Conservation (phyloP, 2,888 invertebrate genomes). For the Piscicola geometra region DNA sequence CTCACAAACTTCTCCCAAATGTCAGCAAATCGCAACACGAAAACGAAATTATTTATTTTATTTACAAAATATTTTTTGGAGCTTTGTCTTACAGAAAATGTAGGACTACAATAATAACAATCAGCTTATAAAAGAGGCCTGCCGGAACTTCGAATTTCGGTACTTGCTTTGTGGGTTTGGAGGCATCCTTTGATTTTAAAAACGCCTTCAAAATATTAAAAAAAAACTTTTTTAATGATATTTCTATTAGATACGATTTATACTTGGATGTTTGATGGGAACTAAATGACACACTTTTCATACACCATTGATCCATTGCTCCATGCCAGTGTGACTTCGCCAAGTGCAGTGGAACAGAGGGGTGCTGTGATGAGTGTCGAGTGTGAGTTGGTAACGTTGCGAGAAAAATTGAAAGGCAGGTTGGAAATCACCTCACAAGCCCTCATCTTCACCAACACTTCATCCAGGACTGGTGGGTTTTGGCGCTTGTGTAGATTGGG, state of each 20-base stretch:
- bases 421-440: conserved; percentile 64
- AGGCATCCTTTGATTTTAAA: too few relatives aligned
- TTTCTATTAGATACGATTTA: background rate
- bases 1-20: too few relatives aligned
- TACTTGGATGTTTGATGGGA: background rate
- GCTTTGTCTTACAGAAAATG: too few relatives aligned
- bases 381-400: conserved; percentile 63
- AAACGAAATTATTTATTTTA: too few relatives aligned
- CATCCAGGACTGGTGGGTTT: conserved; percentile 56
- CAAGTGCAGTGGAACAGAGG: conserved; percentile 1
- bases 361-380: conserved; percentile 60
- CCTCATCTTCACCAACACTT: conserved; percentile 63
- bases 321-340: conserved; percentile 22
- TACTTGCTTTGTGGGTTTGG: too few relatives aligned
- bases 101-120: too few relatives aligned
- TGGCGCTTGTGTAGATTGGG: too few relatives aligned
- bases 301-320: background rate
- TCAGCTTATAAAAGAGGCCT: too few relatives aligned
- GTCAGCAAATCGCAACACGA: too few relatives aligned
- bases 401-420: conserved; percentile 62
- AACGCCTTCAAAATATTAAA: too few relatives aligned
- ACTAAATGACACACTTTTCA: background rate
- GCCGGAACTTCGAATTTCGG: too few relatives aligned
- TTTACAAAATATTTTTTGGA: too few relatives aligned
- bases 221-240: background rate